Evolutionary conservation across 1,140 invertebrate genomes (phyloP).

Genomic region (Macrobrachium nipponense): DNA sequence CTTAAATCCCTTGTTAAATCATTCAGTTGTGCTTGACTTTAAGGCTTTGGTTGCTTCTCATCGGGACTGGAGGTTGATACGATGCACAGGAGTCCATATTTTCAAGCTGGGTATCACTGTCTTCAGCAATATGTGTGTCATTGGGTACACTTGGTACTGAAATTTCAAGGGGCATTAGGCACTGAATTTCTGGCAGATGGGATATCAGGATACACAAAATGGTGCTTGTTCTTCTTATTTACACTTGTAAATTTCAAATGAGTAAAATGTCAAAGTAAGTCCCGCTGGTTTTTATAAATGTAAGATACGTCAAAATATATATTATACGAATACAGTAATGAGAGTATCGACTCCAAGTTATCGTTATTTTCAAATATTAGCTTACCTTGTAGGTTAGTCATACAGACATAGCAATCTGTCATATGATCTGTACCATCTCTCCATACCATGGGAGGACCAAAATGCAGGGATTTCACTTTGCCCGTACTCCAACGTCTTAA

Average conservation of each 20-base stretch:
- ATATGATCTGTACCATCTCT: conserved; percentile 65
- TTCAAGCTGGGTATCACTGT: conserved; percentile 10
- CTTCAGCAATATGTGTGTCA: neutral
- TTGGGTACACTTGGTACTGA: conserved; percentile 41
- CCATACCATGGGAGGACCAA: conserved; percentile 18
- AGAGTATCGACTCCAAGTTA: too few relatives aligned
- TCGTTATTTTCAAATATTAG: too few relatives aligned
- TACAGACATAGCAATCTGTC: conserved; percentile 66
- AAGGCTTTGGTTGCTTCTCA: conserved; percentile 39
- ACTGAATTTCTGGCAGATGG: conserved; percentile 58
- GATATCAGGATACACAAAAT: conserved; percentile 65
- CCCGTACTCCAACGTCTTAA: too few relatives aligned
- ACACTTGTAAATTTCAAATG: too few relatives aligned
- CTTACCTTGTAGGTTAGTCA: conserved; percentile 65
- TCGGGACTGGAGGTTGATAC: conserved; percentile 11
- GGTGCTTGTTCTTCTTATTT: conserved; percentile 49
- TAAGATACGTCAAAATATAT: too few relatives aligned
- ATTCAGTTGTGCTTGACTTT: conserved; percentile 65
- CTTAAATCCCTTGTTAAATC: conserved; percentile 62
- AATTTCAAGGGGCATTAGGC: conserved; percentile 49
- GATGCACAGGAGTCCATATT: conserved; percentile 18
- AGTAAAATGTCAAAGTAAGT: too few relatives aligned
- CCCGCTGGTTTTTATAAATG: too few relatives aligned
- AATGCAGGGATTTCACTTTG: too few relatives aligned
- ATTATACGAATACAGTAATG: too few relatives aligned